Evolutionary conservation across 2,888 invertebrate genomes (phyloP), one percentile per base, ranked within the genome.

Genomic region (Bedellia somnulentella): DNA sequence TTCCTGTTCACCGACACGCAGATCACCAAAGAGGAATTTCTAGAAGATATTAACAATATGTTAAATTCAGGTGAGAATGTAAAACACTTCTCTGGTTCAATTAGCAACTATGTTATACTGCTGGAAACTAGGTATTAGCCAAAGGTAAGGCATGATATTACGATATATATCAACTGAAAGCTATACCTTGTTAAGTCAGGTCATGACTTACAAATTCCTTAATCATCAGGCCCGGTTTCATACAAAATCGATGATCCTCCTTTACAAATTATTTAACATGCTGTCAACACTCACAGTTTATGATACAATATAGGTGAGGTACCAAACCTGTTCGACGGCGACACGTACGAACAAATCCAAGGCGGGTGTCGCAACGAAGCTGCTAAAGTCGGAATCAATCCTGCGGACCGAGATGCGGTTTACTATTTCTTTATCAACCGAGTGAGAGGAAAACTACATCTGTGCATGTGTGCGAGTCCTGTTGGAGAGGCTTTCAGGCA

Each of bases 11-110:
- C 91, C 3, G 94, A 94, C 52, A 91, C 90, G 1, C 93, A 93
- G 68, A 93, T 94, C 42, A 86, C 91, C 0, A 83, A 87, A 34
- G 93, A 94, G 52, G 93, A 90, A 51, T 94, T 94, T 54, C 67
- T 94, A 1, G 93, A 94, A 55, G 93, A 94, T 45, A 88, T 94
- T 28, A 94, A 93, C 52, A 93, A 93, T 47, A 88, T 93, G 51
- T 75, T 94, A 1, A 94, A 93, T 59, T 92, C 93, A 6, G 93
- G 89, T 79, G 37, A 38, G 32, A n/a, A n/a, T n/a, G n/a, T n/a
- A n/a, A n/a, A n/a, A n/a, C n/a, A n/a, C 14, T n/a, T n/a, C 10
- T 21, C 11, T n/a, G n/a, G n/a, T n/a, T n/a, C n/a, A n/a, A n/a
- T n/a, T n/a, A n/a, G n/a, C n/a, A n/a, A n/a, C n/a, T n/a, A n/a